A percentile compares a stretch with the other conserved stretches of the same genome.
phyloP scores from a whole-genome alignment of 1,140 invertebrate species.

The Pseudoatta argentina region DNA sequence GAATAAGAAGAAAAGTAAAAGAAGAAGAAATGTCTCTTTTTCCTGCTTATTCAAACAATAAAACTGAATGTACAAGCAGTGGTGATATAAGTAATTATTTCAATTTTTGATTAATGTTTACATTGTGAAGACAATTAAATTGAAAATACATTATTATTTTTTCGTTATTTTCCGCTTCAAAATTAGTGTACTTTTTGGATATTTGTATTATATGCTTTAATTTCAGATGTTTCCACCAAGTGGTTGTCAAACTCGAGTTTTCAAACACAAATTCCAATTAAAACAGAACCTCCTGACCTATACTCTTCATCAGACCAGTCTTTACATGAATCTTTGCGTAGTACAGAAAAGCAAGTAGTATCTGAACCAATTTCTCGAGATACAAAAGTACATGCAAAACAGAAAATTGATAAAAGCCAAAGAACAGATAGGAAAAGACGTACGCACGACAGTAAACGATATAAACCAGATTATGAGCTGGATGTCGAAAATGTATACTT shows the following conservation, averaged over 20 bases:
- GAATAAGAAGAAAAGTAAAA: not conserved
- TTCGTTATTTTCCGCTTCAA: not conserved
- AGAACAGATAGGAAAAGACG: constrained; percentile 73
- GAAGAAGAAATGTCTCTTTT: constrained; percentile 78
- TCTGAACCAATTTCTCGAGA: constrained; percentile 15
- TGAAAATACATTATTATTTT: constrained; percentile 8
- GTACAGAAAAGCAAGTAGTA: constrained; percentile 25
- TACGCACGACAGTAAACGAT: constrained; percentile 41
- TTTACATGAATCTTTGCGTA: constrained; percentile 3
- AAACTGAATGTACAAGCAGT: constrained; percentile 12
- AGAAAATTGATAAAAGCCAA: constrained; percentile 71
- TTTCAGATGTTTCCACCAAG: constrained; percentile 45
- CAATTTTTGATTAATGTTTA: not conserved
- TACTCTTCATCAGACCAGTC: constrained; percentile 77
- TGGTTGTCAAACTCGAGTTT: constrained; percentile 83
- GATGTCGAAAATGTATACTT: constrained; percentile 85
- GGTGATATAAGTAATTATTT: constrained; percentile 59
- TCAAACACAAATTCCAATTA: constrained; percentile 47
- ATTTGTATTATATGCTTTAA: not conserved
- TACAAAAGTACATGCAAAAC: constrained; percentile 21
- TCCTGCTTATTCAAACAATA: constrained; percentile 75
- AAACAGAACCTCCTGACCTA: constrained; percentile 61
- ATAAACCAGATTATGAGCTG: constrained; percentile 76
- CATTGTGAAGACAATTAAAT: constrained; percentile 10
- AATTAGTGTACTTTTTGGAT: not conserved